Conservation (phyloP, 2,888 invertebrate species). For the Tridacna gigas region DNA sequence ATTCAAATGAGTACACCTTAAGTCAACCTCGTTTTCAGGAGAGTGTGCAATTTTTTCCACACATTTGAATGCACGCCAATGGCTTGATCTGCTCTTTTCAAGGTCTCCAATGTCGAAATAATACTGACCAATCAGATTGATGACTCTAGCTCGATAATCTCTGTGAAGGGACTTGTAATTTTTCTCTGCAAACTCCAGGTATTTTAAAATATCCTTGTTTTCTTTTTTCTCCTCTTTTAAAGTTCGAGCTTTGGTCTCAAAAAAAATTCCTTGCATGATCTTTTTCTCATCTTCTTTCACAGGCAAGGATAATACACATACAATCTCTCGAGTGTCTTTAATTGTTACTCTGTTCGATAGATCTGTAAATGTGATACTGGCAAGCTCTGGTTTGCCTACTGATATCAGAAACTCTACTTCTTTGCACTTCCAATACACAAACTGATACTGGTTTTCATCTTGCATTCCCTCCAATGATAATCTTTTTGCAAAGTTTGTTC, state of each 20-base stretch:
- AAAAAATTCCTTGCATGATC: neutral
- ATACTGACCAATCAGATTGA: conserved; percentile 35
- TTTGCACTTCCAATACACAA: conserved; percentile 43
- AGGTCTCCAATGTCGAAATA: conserved; percentile 27
- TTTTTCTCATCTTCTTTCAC: neutral
- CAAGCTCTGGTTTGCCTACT: conserved; percentile 23
- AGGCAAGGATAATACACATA: neutral
- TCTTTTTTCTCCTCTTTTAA: neutral
- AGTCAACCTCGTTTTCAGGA: neutral
- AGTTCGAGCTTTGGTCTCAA: neutral
- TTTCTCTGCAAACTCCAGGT: neutral
- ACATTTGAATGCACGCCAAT: conserved; percentile 27
- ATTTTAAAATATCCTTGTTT: neutral
- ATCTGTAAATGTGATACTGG: neutral
- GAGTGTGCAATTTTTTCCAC: neutral
- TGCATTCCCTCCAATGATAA: conserved; percentile 26
- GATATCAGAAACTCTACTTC: conserved; percentile 36
- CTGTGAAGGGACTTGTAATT: neutral
- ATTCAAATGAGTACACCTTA: conserved; percentile 9
- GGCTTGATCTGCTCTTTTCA: conserved; percentile 14
- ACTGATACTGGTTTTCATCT: conserved; percentile 20
- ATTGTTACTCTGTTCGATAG: neutral
- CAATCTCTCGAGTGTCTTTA: neutral
- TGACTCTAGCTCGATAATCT: conserved; percentile 16
- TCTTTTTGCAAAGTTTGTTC: conserved; percentile 33